A percentile compares a stretch with the other conserved stretches of the same genome.
Evolutionary conservation across 2,113 vertebrate species (phyloP).

Genomic region (Ornithorhynchus anatinus): DNA sequence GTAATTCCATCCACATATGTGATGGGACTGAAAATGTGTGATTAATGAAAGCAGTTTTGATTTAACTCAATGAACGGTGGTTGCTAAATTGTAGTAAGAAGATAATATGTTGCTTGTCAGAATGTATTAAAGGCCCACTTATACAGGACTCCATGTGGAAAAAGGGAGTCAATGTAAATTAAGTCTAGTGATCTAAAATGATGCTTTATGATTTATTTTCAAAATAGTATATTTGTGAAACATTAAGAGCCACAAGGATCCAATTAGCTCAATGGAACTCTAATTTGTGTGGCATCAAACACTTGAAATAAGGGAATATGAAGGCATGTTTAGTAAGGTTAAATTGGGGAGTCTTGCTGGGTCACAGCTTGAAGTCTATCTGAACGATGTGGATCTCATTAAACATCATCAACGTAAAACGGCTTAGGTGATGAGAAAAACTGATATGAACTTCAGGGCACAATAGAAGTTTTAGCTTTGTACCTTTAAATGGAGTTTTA

Average conservation of each 20-base stretch:
- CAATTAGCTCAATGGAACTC: conserved; percentile 56
- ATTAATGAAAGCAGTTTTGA: too few species aligned
- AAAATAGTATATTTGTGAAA: conserved; percentile 56
- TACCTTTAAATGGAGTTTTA: not conserved
- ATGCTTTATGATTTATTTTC: conserved; percentile 55
- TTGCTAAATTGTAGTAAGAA: too few species aligned
- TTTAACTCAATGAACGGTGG: too few species aligned
- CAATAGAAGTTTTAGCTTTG: not conserved
- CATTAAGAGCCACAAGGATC: conserved; percentile 59
- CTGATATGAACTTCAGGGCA: not conserved
- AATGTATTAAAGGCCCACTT: too few species aligned
- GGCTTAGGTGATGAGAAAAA: conserved; percentile 13
- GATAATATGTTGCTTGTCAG: too few species aligned
- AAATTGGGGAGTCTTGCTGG: conserved; percentile 49
- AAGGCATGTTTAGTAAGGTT: conserved; percentile 38
- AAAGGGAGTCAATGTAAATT: not conserved
- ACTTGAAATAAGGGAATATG: conserved; percentile 18
- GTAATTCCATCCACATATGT: too few species aligned
- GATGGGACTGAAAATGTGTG: too few species aligned
- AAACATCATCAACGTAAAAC: conserved; percentile 40
- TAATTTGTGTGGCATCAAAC: conserved; percentile 51
- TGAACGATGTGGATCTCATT: conserved; percentile 42
- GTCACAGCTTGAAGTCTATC: conserved; percentile 53
- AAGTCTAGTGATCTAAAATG: conserved; percentile 3
- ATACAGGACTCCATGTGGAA: accelerated